Evolutionary conservation across 2,797 vertebrate species (phyloP).

Genomic region (Tinamus major): DNA sequence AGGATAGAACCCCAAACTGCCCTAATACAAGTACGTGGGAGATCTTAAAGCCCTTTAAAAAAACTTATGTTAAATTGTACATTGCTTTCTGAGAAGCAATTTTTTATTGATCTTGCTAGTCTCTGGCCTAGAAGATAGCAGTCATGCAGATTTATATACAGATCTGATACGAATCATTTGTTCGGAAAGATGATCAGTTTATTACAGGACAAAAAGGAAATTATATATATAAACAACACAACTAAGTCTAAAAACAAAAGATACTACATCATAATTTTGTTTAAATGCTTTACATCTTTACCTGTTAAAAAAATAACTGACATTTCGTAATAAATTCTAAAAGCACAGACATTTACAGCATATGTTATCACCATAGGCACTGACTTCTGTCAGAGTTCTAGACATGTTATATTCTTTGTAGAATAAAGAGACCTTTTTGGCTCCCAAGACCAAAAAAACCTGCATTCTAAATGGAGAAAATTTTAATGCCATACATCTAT

Average conservation of each 20-base stretch:
- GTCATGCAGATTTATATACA: neutral
- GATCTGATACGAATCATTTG: constrained; percentile 7
- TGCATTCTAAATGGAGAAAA: neutral
- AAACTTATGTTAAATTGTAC: neutral
- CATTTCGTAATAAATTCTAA: neutral
- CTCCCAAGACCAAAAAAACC: neutral
- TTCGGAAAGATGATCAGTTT: constrained; percentile 33
- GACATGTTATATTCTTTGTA: neutral
- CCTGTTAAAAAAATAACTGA: constrained; percentile 19
- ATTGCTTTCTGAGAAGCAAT: constrained; percentile 15
- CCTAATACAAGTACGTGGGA: neutral
- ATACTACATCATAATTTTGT: constrained; percentile 5
- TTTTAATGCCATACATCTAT: neutral
- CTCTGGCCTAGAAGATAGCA: neutral
- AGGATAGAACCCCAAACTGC: neutral
- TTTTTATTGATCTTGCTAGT: neutral
- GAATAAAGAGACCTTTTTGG: no score
- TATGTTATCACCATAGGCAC: neutral
- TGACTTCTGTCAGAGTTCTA: neutral
- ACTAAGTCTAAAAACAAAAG: neutral
- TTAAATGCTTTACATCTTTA: constrained; percentile 14
- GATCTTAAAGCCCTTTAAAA: neutral
- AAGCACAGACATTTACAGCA: neutral
- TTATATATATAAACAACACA: neutral
- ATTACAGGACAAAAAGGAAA: neutral